Base-by-base conservation (phyloP, 2,113 vertebrate species). In the Aramus guarauna region DNA sequence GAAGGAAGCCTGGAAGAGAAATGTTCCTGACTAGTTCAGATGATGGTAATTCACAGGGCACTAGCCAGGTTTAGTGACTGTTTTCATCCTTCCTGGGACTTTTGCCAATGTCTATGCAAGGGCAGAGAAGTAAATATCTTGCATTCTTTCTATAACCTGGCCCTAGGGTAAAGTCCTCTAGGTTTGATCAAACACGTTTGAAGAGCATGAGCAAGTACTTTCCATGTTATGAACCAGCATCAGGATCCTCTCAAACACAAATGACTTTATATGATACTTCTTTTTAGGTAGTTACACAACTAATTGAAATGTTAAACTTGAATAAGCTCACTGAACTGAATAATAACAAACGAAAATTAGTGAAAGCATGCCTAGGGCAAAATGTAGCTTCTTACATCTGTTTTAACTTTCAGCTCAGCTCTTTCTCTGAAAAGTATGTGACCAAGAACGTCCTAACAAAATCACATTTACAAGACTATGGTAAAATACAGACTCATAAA, bases 251-350 rank as follows among this genome's bases (percentile, higher is more conserved):
- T 88, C 82, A 75, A 94, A 43, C 30, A 72, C 34, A 89, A 94
- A 64, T 0, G 2, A 56, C 36, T 91, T 95, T 68, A 72, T 39
- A 29, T 45, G 60, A 90, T 91, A 93, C 37, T 73, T 62, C 39
- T 89, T 88, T 94, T 95, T 80, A 85, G 47, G 68, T 73, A 93
- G 81, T 92, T 91, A 85, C 66, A 72, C 81, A 96, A 95, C 84
- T 91, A 93, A 96, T 85, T 82, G 92, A 91, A 97, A 95, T 64
- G 62, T 88, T 93, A 91, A 90, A 94, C 58, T 88, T 85, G 27
- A 94, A 52, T 73, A 87, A 94, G 60, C 58, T 96, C 92, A 91
- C 62, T 85, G 84, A 95, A 96, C 86, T 95, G 93, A 78, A 87
- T 92, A 88, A 94, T 74, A 94, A 83, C 81, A 92, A 94, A 77